Evolutionary conservation across 2,113 vertebrate genomes (phyloP).

Genomic region (Oreocharis arfaki): DNA sequence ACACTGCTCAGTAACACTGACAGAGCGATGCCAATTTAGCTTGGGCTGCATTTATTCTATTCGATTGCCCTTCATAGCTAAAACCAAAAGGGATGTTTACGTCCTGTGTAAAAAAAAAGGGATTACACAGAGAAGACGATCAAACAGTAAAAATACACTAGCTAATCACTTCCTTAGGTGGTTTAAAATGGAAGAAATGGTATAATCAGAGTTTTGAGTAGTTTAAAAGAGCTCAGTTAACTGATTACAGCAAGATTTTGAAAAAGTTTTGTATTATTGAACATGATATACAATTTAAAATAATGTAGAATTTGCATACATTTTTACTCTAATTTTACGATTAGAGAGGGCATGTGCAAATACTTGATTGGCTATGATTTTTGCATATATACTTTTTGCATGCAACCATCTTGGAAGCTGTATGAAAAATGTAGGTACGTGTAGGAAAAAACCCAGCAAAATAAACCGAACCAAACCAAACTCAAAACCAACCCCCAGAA

Average conservation of each 20-base stretch:
- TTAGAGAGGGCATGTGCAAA: background rate
- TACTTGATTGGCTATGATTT: background rate
- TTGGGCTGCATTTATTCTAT: background rate
- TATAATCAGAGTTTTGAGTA: background rate
- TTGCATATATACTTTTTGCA: background rate
- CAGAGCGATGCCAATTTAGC: background rate
- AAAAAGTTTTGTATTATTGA: background rate
- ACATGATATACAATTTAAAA: background rate
- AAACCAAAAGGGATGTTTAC: background rate
- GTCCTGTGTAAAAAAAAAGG: background rate
- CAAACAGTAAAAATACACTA: background rate
- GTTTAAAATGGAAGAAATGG: background rate
- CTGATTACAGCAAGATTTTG: background rate
- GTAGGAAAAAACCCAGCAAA: background rate
- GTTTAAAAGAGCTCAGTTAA: background rate
- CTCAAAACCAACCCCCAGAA: background rate
- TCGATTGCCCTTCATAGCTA: background rate
- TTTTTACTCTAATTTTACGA: background rate
- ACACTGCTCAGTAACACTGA: background rate
- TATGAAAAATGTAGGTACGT: background rate
- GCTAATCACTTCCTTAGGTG: background rate
- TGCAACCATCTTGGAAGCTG: background rate
- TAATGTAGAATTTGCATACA: background rate
- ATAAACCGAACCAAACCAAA: background rate
- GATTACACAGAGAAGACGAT: background rate